Percentiles rank a stretch among this genome's conserved stretches.
These are phyloP conservation scores for Plebejus argus DNA, from an alignment of 2,888 invertebrate genomes.

Conservation along the genomic window DNA sequence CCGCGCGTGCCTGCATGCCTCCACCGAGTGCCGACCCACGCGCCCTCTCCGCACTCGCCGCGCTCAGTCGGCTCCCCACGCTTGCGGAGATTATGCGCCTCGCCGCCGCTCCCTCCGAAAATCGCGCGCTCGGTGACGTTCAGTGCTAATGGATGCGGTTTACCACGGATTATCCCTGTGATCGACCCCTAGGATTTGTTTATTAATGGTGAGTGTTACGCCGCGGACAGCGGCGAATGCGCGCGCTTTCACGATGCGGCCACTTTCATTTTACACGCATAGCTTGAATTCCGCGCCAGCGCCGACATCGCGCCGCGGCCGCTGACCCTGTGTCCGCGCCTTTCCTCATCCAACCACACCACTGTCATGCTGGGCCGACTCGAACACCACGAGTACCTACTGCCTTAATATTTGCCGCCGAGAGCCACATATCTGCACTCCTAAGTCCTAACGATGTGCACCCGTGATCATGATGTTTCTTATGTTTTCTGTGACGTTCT, in stretches of 20 bases:
- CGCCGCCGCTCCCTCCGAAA: conserved; percentile 53
- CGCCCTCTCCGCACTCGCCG: conserved; percentile 78
- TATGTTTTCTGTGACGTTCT: not conserved
- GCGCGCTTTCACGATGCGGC: conserved; percentile 80
- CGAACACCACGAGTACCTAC: conserved; percentile 32
- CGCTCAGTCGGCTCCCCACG: conserved; percentile 68
- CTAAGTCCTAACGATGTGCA: not conserved
- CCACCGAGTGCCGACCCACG: conserved; percentile 88
- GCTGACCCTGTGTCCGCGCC: conserved; percentile 80
- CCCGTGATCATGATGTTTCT: not conserved
- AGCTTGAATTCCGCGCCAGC: conserved; percentile 77
- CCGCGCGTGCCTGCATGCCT: conserved; percentile 79
- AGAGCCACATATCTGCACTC: not conserved
- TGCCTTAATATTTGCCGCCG: conserved; percentile 25
- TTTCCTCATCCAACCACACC: conserved; percentile 63
- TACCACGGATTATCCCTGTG: conserved; percentile 59
- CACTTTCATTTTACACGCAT: conserved; percentile 81
- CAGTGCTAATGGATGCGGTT: conserved; percentile 77
- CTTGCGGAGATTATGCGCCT: conserved; percentile 60
- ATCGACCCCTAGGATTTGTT: conserved; percentile 70
- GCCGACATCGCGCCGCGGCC: conserved; percentile 72
- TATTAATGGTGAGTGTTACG: conserved; percentile 74
- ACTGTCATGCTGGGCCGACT: conserved; percentile 47
- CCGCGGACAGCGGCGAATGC: conserved; percentile 64
- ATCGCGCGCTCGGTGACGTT: conserved; percentile 73